phyloP scores from a whole-genome alignment of 2,113 vertebrate genomes.

The Phyllopteryx taeniolatus region DNA sequence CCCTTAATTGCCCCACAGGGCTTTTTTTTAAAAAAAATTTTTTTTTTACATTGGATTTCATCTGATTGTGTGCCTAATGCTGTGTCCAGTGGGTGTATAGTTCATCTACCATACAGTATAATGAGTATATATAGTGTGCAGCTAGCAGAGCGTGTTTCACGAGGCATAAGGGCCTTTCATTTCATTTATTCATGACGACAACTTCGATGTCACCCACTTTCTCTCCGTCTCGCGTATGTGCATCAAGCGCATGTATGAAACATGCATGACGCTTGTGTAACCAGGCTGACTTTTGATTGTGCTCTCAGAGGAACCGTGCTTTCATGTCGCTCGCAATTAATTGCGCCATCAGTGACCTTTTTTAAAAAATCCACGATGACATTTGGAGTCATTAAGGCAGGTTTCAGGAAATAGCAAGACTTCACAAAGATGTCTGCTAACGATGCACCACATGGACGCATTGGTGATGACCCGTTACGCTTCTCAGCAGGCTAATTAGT shows the following conservation, averaged over 20 bases:
- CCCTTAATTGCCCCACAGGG: too few relatives aligned
- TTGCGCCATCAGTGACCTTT: neutral
- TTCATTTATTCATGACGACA: slow-evolving; percentile 64
- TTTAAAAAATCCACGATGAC: neutral
- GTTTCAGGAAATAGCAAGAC: neutral
- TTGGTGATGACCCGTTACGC: neutral
- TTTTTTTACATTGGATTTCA: neutral
- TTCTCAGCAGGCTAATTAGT: neutral
- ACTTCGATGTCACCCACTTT: slow-evolving; percentile 36
- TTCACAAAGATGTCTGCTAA: neutral
- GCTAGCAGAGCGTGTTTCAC: slow-evolving; percentile 12
- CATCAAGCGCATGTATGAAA: slow-evolving; percentile 53
- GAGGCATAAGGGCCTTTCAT: slow-evolving; percentile 10
- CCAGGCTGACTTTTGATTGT: slow-evolving; percentile 1
- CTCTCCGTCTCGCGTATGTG: slow-evolving; percentile 28
- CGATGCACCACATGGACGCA: neutral
- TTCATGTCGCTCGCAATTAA: slow-evolving; percentile 1
- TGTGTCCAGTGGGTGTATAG: neutral
- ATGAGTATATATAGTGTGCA: slow-evolving; percentile 23
- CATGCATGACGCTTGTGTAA: slow-evolving; percentile 58
- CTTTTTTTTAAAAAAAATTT: neutral
- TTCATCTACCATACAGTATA: neutral
- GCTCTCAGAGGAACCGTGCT: slow-evolving; percentile 28
- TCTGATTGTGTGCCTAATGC: neutral
- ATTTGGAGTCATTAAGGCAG: neutral